These are phyloP conservation scores for Triops longicaudatus DNA, from an alignment of 1,140 invertebrate genomes.

Conservation along the genomic window DNA sequence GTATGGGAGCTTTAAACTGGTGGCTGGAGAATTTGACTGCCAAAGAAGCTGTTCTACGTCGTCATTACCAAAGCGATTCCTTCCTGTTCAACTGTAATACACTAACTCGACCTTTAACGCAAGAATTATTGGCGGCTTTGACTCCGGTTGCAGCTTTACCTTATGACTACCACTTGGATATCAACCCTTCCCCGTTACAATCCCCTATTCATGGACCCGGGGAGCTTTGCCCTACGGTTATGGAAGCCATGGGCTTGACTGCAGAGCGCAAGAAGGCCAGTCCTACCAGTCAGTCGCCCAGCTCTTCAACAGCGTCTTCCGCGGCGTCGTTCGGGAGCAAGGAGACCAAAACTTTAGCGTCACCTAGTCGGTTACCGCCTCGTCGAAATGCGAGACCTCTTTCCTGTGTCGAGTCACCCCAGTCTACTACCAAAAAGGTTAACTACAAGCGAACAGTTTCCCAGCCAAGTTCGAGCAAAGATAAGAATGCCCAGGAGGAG, in stretches of 20 bases:
- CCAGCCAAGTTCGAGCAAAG: neutral
- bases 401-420: neutral
- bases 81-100: slow-evolving; percentile 60
- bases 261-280: neutral
- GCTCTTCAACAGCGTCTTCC: slow-evolving; percentile 1
- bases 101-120: slow-evolving; percentile 38
- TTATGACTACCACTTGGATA: slow-evolving; percentile 45
- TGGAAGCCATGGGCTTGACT: slow-evolving; percentile 12
- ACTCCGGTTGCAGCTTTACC: slow-evolving; percentile 65
- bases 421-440: neutral
- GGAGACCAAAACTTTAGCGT: neutral
- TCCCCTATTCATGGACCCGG: neutral
- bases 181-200: neutral
- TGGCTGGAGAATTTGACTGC: slow-evolving; percentile 76
- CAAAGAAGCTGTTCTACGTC: slow-evolving; percentile 66
- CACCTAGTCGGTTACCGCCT: neutral
- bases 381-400: neutral
- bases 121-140: slow-evolving; percentile 55
- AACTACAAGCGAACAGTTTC: slow-evolving; percentile 21
- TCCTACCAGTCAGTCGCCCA: neutral
- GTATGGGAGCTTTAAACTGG: slow-evolving; percentile 68
- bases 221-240: slow-evolving; percentile 20
- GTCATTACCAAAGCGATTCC: slow-evolving; percentile 65
- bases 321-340: neutral
- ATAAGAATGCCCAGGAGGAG: neutral